Conservation (phyloP, 2,888 invertebrate species). For the Teleogryllus oceanicus region DNA sequence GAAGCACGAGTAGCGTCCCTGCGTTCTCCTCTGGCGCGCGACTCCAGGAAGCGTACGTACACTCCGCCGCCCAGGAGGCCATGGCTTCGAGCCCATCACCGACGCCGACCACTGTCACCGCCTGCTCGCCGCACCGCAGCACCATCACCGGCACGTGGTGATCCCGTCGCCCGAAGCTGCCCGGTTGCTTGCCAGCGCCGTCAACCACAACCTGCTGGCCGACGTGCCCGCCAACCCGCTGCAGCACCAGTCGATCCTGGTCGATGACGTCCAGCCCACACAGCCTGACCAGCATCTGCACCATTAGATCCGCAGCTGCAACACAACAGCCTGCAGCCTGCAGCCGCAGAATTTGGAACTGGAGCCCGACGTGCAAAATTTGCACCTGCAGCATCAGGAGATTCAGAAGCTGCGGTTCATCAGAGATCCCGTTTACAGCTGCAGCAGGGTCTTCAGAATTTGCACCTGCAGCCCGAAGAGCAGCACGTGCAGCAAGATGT, state of each 20-base stretch:
- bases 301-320: no score
- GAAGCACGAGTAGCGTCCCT: neutral
- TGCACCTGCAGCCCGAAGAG: no score
- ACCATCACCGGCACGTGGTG: neutral
- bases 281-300: no score
- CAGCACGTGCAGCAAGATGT: no score
- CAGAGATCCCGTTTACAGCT: neutral
- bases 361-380: neutral
- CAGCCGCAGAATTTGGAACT: neutral
- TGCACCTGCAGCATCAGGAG: neutral
- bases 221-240: no score
- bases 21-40: slow-evolving; percentile 21
- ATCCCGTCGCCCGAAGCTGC: neutral
- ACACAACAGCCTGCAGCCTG: no score
- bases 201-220: neutral
- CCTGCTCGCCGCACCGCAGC: neutral
- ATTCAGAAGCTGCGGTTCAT: neutral
- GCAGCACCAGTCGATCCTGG: no score
- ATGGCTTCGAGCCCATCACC: neutral
- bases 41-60: slow-evolving; percentile 12
- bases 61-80: neutral
- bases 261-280: no score
- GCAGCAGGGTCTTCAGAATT: no score
- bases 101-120: neutral
- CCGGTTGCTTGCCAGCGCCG: neutral